phyloP scores from a whole-genome alignment of 2,113 vertebrate genomes.

The Spilogale gracilis region DNA sequence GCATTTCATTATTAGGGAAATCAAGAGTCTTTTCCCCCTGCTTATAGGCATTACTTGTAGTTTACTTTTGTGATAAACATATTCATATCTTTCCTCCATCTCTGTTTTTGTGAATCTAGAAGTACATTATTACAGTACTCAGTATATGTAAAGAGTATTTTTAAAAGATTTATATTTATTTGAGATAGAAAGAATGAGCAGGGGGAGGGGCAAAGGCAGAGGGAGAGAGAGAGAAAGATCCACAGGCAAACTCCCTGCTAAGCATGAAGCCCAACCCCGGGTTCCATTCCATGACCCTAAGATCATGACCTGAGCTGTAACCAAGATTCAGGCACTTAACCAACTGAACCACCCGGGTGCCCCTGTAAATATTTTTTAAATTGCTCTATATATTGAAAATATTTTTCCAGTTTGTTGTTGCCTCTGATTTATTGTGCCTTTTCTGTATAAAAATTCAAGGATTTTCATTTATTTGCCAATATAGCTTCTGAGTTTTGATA shows the following conservation, averaged over 20 bases:
- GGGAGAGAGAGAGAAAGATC: not conserved
- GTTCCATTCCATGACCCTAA: not conserved
- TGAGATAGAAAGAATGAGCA: not conserved
- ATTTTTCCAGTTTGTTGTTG: not conserved
- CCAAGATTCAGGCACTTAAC: not conserved
- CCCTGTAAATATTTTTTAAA: not conserved
- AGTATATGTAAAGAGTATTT: not conserved
- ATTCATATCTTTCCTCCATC: not conserved
- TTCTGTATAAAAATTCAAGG: not conserved
- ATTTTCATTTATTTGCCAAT: not conserved
- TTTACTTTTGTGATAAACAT: not conserved
- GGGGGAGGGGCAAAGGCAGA: not conserved
- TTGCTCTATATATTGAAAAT: slow-evolving; percentile 24
- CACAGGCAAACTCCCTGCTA: not conserved
- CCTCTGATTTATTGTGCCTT: not conserved
- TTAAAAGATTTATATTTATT: not conserved
- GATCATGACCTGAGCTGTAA: not conserved
- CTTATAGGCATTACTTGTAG: not conserved
- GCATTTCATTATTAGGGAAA: not conserved
- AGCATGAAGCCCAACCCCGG: not conserved
- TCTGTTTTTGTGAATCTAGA: not conserved
- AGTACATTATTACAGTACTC: not conserved
- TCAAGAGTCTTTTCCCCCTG: not conserved
- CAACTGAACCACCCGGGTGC: not conserved
- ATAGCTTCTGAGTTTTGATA: not conserved